Evolutionary conservation across 2,888 invertebrate species (phyloP), one percentile per base, ranked within the genome.

Genomic region (Acanthopleura granulata): DNA sequence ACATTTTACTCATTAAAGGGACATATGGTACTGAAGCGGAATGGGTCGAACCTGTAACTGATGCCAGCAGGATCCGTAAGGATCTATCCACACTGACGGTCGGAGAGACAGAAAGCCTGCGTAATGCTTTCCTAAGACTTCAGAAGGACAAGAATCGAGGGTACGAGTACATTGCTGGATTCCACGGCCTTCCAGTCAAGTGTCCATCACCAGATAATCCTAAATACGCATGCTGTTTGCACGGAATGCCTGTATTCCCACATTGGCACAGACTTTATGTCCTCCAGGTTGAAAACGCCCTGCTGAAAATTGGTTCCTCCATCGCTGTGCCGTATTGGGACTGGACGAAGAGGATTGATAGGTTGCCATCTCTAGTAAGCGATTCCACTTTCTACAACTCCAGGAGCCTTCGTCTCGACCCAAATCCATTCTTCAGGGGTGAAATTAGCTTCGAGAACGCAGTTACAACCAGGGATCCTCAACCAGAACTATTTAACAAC

Each of bases 291-390:
- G 81, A 81, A 49, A 73, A 81, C 62, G 80, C 77, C 16, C 73
- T 81, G 15, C 62, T 79, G 22, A 72, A 69, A 14, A 73, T 73
- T 16, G 81, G 81, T n/a, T 81, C 81, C 14, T 75, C 75, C 11
- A 74, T 78, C n/a, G 72, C 78, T 25, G 73, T 80, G 11, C 80
- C 80, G n/a, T 80, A 80, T 71, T 80, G 80, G 80, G 77, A 80
- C 69, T 80, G 79, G 79, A 71, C 71, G 22, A 71, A 66, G 14
- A 75, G 75, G 4, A 71, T 77, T 30, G 61, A 57, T 6, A 16
- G 75, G 22, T 74, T 81, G 18, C 81, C 81, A 27, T 11, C 18
- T 1, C 73, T 81, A 12, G 72, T 81, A 30, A 50, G 22, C 16
- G 66, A 75, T 1, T 77, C 76, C 12, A 77, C 69, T 12, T 81